Conservation (phyloP, 2,113 vertebrate genomes). For the Cariama cristata region DNA sequence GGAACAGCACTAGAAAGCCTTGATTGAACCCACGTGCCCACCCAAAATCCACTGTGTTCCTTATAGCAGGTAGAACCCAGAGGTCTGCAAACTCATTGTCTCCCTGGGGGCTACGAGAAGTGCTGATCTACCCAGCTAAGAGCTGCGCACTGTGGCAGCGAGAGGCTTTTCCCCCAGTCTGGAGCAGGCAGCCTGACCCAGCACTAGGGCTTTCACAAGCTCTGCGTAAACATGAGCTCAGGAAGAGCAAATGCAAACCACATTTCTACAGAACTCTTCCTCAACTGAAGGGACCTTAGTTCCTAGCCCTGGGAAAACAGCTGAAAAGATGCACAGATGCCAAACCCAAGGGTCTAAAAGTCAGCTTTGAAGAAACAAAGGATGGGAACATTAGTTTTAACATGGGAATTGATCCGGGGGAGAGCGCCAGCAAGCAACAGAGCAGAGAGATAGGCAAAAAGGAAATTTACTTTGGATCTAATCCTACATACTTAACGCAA, state of each 20-base stretch:
- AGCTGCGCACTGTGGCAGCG: rapidly evolving
- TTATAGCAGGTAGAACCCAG: not conserved
- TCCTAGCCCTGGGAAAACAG: slow-evolving; percentile 41
- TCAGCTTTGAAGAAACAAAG: slow-evolving; percentile 46
- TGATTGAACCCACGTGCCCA: not conserved
- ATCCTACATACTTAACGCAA: not conserved
- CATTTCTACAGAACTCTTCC: not conserved
- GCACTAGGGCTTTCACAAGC: not conserved
- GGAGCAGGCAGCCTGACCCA: not conserved
- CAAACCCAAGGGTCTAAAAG: not conserved
- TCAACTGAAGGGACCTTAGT: not conserved
- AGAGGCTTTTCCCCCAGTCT: not conserved
- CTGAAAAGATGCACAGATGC: not conserved
- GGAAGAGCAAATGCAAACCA: slow-evolving; percentile 58
- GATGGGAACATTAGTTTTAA: slow-evolving; percentile 2
- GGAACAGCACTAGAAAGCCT: not conserved
- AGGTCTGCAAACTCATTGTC: not conserved
- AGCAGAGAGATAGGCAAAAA: slow-evolving; percentile 1
- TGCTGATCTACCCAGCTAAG: rapidly evolving
- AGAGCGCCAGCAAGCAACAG: not conserved
- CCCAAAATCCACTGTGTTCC: not conserved
- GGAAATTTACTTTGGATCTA: slow-evolving; percentile 64
- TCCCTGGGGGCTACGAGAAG: not conserved
- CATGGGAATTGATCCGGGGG: not conserved
- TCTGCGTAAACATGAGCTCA: slow-evolving; percentile 2